Evolutionary conservation across 2,797 vertebrate species (phyloP).

Genomic region (Gila robusta): DNA sequence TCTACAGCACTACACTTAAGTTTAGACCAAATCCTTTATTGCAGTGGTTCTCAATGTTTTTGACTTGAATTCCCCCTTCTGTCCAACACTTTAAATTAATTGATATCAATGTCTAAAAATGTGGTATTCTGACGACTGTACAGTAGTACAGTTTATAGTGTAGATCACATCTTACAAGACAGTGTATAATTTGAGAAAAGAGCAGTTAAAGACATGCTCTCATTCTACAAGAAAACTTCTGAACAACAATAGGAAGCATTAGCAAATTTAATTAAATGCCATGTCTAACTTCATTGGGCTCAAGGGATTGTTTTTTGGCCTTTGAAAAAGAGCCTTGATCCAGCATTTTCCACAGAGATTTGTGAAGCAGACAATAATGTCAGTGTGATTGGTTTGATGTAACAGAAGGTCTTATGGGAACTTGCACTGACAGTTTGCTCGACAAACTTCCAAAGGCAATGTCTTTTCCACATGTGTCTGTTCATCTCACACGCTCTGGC

Average conservation of each 20-base stretch:
- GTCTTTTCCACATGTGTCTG: conserved; percentile 52
- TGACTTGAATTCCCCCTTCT: neutral
- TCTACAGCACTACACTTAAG: neutral
- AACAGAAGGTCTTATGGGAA: conserved; percentile 51
- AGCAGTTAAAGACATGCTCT: neutral
- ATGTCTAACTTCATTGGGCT: conserved; percentile 20
- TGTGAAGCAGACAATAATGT: conserved; percentile 39
- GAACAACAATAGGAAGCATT: conserved; percentile 30
- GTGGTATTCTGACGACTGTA: neutral
- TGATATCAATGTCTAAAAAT: neutral
- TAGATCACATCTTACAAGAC: neutral
- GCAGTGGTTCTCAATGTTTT: neutral
- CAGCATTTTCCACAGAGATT: conserved; percentile 33
- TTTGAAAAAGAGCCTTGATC: conserved; percentile 15
- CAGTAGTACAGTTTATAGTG: neutral
- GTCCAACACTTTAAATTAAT: neutral
- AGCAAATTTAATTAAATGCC: conserved; percentile 30
- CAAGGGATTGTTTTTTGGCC: conserved; percentile 15
- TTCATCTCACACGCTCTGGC: conserved; percentile 23
- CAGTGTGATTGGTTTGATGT: conserved; percentile 49
- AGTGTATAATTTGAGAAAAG: conserved; percentile 11
- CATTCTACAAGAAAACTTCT: neutral
- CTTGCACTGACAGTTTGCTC: conserved; percentile 33
- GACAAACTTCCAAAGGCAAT: conserved; percentile 44
- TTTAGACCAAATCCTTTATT: neutral